Evolutionary conservation across 2,797 vertebrate genomes (phyloP), one percentile per base, ranked within the genome.

Genomic region (Parauchenoglanis punctatus): DNA sequence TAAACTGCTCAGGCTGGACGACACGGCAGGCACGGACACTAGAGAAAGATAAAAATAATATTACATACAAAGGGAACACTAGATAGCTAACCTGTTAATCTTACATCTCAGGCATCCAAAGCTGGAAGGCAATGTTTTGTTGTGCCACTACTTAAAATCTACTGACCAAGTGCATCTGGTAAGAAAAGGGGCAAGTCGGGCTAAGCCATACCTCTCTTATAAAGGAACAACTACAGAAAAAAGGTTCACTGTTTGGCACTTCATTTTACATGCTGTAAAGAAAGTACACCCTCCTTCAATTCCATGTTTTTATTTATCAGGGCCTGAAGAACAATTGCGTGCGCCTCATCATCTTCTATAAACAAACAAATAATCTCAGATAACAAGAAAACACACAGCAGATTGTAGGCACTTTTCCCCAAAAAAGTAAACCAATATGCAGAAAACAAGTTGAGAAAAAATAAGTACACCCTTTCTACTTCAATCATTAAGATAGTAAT

Each of bases 1-100:
- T 92, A 96, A 93, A 89, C 95, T 96, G 94, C 92, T 95, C 88
- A 95, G 93, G 91, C 95, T 94, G 87, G 96, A 80, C 35, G 92
- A 92, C 92, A 93, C 95, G 94, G 61, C 78, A 93, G 44, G 70
- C 6, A 81, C 82, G 13, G 54, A 88, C 25, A 58, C 58, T 61
- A 54, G 2, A 70, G 15, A 76, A 65, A 63, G 0, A 56, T 5
- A 78, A 0, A 31, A 18, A 31, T 1, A 13, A 7, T 35, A 35
- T 35, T 35, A 56, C 52, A 78, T 20, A 7, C 40, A n/a, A 52
- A 15, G 6, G 28, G 52, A 40, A 80, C 54, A 56, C 28, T 2
- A 73, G 40, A 23, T 73, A 72, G 35, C 8, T 72, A 20, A 68
- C 28, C 35, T 44, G 7, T 44, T 40, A 8, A 20, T 10, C 68